Evolutionary conservation across 2,888 invertebrate genomes (phyloP), one percentile per base, ranked within the genome.

Genomic region (Stenotaenia linearis): DNA sequence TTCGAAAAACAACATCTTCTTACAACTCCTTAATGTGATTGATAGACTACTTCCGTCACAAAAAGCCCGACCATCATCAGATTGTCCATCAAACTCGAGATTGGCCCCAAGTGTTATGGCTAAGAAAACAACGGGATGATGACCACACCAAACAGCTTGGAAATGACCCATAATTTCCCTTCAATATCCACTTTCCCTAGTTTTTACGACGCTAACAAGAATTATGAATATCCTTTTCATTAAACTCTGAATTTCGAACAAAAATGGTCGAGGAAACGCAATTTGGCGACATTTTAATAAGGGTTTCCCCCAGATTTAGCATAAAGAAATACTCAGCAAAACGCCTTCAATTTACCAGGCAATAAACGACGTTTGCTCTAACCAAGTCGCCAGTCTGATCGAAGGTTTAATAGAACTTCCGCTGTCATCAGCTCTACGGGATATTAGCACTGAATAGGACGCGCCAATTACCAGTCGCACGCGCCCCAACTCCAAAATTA

Each of bases 41-140:
- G 69, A 69, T 69, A 69, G 69, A 69, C 69, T 69, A 69, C 69
- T 69, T 69, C 69, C 69, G 69, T 69, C 69, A 69, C 69, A 69
- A 69, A 69, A 69, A 69, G 69, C 69, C 69, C 69, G 28, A n/a
- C 69, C 69, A 69, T 69, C 69, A 69, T 23, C 69, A 69, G 25
- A 69, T 69, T 69, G 69, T 69, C 69, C 69, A 69, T 69, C 69
- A 69, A 69, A 69, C 69, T 28, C 69, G 28, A 69, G 69, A 69
- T 69, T 69, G 69, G 69, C 69, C 25, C 69, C 23, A 28, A 69
- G 69, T 69, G 69, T 69, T 69, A 69, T 69, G 28, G 69, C 69
- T n/a, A 69, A 69, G 69, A 69, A 69, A 69, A 69, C 69, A 69
- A 69, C 69, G 12, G 69, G 69, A 69, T 69, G 69, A 69, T 69